phyloP scores from a whole-genome alignment of 2,888 invertebrate genomes.

The Drosophila nr. fundita region DNA sequence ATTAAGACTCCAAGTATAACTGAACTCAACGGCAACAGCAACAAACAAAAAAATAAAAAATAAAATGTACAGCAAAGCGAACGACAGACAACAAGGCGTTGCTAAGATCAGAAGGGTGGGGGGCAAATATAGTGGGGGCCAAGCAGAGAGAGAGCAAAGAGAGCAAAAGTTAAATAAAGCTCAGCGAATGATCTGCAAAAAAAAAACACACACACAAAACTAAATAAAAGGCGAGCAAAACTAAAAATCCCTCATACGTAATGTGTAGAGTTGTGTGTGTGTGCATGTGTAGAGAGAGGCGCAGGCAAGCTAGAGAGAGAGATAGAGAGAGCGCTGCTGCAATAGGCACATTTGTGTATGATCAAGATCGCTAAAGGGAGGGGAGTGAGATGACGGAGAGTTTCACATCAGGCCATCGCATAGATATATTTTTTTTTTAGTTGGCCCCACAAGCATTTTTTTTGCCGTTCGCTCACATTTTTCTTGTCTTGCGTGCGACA shows the following conservation, averaged over 20 bases:
- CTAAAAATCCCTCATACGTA: constrained; percentile 70
- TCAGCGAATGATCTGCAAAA: constrained; percentile 77
- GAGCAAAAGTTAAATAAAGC: constrained; percentile 82
- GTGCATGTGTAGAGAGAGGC: constrained; percentile 23
- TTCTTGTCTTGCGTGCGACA: constrained; percentile 26
- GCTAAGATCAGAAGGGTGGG: background rate
- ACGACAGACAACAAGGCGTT: constrained; percentile 57
- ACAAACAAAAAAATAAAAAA: constrained; percentile 74
- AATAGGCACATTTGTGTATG: constrained; percentile 50
- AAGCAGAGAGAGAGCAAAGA: constrained; percentile 62
- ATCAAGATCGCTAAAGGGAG: constrained; percentile 16
- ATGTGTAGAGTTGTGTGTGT: constrained; percentile 49
- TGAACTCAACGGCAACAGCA: constrained; percentile 76
- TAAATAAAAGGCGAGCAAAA: constrained; percentile 66
- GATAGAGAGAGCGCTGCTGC: constrained; percentile 31
- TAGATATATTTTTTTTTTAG: constrained; percentile 70
- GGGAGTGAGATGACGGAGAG: background rate
- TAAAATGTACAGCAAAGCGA: constrained; percentile 70
- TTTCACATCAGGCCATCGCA: constrained; percentile 74
- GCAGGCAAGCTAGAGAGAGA: constrained; percentile 17
- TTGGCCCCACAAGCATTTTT: constrained; percentile 55
- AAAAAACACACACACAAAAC: constrained; percentile 28
- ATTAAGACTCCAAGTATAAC: constrained; percentile 85
- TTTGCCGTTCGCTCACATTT: constrained; percentile 68
- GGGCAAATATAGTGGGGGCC: constrained; percentile 35